Conservation (phyloP, 2,113 vertebrate genomes). For the Nycticebus coucang region DNA sequence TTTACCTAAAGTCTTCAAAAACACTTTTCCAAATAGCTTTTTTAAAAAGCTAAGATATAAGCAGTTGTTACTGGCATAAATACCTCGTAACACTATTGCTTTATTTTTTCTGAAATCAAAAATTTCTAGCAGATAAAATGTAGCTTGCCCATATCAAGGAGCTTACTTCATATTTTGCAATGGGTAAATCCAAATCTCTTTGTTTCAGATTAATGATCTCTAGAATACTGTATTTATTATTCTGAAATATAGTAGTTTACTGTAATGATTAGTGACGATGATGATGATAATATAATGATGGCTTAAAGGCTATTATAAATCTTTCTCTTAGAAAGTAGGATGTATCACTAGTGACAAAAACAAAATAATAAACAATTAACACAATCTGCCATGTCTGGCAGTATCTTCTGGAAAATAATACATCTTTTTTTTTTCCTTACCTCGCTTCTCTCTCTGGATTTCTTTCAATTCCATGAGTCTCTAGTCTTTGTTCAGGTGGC, state of each 20-base stretch:
- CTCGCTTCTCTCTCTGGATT: neutral
- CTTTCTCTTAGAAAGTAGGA: neutral
- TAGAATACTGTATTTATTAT: neutral
- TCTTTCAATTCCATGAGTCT: neutral
- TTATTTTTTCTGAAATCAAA: neutral
- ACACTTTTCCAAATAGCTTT: neutral
- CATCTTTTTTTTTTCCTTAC: neutral
- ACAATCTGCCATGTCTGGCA: neutral
- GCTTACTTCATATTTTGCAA: neutral
- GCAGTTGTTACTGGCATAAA: neutral
- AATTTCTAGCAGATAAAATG: neutral
- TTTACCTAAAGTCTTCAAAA: conserved; percentile 45
- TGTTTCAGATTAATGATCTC: conserved; percentile 1
- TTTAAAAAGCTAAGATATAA: neutral
- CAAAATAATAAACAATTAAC: neutral
- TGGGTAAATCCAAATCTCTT: neutral
- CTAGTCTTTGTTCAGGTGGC: neutral
- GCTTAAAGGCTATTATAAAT: neutral
- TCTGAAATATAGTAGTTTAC: neutral
- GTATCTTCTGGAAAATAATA: neutral
- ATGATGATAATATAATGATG: neutral
- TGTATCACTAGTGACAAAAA: neutral
- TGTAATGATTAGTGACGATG: neutral
- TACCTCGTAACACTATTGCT: neutral
- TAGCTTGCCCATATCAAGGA: neutral